Evolutionary conservation across 2,113 vertebrate genomes (phyloP).

Genomic region (Antechinus flavipes): DNA sequence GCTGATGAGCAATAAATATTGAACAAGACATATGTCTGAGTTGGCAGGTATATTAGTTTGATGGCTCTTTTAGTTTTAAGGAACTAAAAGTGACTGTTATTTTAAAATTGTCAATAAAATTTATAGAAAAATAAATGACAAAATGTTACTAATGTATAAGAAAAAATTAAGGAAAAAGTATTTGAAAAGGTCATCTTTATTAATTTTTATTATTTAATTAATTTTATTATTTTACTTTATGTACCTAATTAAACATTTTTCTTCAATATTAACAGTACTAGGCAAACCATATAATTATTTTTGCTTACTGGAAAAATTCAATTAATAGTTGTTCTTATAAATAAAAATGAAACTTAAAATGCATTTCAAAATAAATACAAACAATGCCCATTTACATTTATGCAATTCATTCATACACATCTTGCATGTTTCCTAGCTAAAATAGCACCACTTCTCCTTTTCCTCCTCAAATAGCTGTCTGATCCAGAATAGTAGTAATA

Average conservation of each 20-base stretch:
- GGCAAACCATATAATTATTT: background rate
- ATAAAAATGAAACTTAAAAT: background rate
- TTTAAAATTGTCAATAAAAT: background rate
- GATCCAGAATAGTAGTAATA: slow-evolving; percentile 48
- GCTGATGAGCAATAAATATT: background rate
- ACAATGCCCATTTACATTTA: background rate
- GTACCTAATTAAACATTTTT: background rate
- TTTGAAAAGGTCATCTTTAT: background rate
- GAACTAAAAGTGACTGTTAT: background rate
- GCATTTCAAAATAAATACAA: background rate
- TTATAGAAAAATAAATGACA: background rate
- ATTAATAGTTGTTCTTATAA: background rate
- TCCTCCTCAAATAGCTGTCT: background rate
- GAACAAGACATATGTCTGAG: background rate
- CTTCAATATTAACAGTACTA: background rate
- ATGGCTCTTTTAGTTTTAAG: background rate
- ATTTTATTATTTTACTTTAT: background rate
- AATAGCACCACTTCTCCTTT: background rate
- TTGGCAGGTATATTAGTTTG: background rate
- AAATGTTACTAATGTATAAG: background rate
- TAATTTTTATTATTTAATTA: background rate
- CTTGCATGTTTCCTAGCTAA: background rate
- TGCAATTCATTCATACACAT: background rate
- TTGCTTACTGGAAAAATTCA: background rate
- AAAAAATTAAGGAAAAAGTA: background rate